Base-by-base conservation (phyloP, 2,797 vertebrate species). In the Enoplosus armatus region DNA sequence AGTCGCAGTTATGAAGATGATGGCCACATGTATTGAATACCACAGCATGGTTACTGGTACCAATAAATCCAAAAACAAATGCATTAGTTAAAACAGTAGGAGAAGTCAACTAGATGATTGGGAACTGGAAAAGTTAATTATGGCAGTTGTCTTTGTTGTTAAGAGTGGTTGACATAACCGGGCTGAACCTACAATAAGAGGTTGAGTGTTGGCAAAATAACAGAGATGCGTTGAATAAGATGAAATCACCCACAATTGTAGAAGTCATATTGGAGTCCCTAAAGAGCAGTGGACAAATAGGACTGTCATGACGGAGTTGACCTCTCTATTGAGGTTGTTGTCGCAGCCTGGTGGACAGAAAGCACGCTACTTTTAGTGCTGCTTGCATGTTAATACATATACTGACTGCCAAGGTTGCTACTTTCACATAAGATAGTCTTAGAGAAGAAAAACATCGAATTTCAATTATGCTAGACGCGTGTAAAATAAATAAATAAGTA, bases 241-340 rank as follows among this genome's bases (percentile, higher is more conserved):
- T 81, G 43, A 79, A 82, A 43, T 70, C 41, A 71, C 29, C 37
- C 5, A 6, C 74, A 56, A 70, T 71, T 81, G 59, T 61, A 53
- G 48, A 73, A 43, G 61, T 58, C 68, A 77, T 12, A 39, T 22
- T 26, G 27, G 31, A 77, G 67, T 72, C 48, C 68, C 18, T 35
- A 35, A 73, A 45, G 50, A 78, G n/a, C 22, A 69, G 54, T 58
- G 47, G 50, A 63, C 26, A 76, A 77, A 79, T 39, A 75, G 31
- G 58, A 68, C 37, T 67, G 48, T 53, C 33, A 26, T 50, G 54
- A 59, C 54, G 20, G 53, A 47, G 27, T 29, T 68, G 15, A 22
- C 59, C 63, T 76, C 45, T 79, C 26, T 66, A 18, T 31, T 51
- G 8, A 68, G 20, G 20, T 35, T 68, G 26, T 75, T 47, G 14